These are phyloP conservation scores for Hycleus phaleratus DNA, from an alignment of 1,140 invertebrate species.

Conservation along the genomic window DNA sequence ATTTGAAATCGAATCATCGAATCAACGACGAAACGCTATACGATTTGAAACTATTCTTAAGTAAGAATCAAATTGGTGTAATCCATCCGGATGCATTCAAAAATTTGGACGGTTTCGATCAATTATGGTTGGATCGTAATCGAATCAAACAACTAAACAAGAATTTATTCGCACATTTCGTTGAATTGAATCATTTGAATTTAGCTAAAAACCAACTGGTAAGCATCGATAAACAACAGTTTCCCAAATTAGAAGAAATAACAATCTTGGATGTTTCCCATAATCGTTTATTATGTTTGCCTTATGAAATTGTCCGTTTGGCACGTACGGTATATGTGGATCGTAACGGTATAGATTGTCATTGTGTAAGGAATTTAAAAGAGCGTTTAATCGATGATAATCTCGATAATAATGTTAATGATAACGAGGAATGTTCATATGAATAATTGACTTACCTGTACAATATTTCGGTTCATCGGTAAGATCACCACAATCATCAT, in stretches of 20 bases:
- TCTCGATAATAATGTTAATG: no score
- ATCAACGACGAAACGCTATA: conserved; percentile 13
- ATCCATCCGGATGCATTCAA: conserved; percentile 27
- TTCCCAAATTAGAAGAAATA: conserved; percentile 12
- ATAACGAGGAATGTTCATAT: no score
- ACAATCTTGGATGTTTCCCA: conserved; percentile 15
- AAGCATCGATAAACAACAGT: conserved; percentile 10
- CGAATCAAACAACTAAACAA: conserved; percentile 18
- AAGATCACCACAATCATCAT: conserved; percentile 71
- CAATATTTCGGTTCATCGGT: conserved; percentile 78
- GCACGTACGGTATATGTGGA: conserved; percentile 14
- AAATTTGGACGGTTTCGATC: conserved; percentile 21
- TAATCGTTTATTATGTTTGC: conserved; percentile 25
- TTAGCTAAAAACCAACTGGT: conserved; percentile 28
- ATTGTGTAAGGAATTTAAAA: conserved; percentile 14
- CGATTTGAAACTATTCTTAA: conserved; percentile 29
- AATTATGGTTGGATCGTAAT: conserved; percentile 33
- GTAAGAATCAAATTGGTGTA: conserved; percentile 30
- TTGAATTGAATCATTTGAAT: conserved; percentile 21
- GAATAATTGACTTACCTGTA: conserved; percentile 50
- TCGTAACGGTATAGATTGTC: conserved; percentile 17
- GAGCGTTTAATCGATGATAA: background rate
- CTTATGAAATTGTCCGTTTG: conserved; percentile 13
- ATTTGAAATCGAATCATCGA: conserved; percentile 23
- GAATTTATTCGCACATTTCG: conserved; percentile 18